Conservation (phyloP, 2,113 vertebrate genomes). For the Halcyon senegalensis region DNA sequence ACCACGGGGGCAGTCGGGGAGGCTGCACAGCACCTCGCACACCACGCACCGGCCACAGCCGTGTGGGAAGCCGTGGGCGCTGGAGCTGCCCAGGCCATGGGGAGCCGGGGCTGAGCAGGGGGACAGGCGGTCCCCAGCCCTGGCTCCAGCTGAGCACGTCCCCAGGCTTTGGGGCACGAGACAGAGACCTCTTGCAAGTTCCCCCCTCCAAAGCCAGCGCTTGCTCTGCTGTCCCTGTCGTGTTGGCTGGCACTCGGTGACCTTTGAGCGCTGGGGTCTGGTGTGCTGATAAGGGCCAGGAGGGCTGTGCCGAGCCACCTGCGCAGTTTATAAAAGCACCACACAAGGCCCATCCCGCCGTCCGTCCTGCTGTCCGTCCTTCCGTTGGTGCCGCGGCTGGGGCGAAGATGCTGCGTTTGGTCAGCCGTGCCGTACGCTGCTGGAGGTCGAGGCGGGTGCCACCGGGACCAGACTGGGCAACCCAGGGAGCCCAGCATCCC, state of each 20-base stretch:
- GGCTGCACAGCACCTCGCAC: rapidly evolving
- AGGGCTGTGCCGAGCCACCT: neutral
- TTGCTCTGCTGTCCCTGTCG: neutral
- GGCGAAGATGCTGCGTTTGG: slow-evolving; percentile 68
- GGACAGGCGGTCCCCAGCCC: neutral
- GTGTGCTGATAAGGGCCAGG: slow-evolving; percentile 43
- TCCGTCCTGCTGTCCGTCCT: neutral
- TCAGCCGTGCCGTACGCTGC: neutral
- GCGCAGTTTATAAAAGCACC: slow-evolving; percentile 61
- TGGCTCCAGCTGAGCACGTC: rapidly evolving
- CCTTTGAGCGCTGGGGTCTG: slow-evolving; percentile 64
- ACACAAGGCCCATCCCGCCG: neutral
- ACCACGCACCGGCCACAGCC: rapidly evolving
- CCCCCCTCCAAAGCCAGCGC: neutral
- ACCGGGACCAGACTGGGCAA: neutral
- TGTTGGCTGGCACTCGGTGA: neutral
- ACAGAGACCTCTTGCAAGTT: rapidly evolving
- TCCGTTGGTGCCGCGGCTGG: neutral
- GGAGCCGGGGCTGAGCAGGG: neutral
- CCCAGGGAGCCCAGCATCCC: neutral
- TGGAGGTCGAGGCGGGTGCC: neutral
- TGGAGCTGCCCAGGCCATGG: rapidly evolving
- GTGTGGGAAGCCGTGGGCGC: rapidly evolving
- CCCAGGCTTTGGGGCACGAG: neutral
- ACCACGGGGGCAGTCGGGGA: rapidly evolving